Conservation (phyloP, 2,888 invertebrate species). For the Aelia acuminata region DNA sequence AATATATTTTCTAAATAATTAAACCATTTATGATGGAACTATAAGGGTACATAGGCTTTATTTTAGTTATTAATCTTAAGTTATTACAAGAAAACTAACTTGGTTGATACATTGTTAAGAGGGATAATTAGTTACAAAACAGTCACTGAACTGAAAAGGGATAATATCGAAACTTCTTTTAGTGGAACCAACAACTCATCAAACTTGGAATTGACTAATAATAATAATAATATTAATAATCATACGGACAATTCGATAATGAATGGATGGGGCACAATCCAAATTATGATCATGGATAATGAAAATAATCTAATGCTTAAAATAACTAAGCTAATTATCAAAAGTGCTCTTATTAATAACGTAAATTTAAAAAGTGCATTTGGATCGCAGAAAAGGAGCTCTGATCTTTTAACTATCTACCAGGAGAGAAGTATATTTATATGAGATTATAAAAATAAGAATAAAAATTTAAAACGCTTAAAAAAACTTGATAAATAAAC, state of each 20-base stretch:
- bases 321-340: neutral
- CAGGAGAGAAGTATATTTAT: neutral
- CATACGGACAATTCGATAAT: neutral
- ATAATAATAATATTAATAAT: neutral
- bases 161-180: neutral
- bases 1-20: too few relatives aligned
- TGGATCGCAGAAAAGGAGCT: neutral
- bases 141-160: too few relatives aligned
- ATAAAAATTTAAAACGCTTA: neutral
- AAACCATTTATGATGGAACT: too few relatives aligned
- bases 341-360: neutral
- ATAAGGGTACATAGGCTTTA: too few relatives aligned
- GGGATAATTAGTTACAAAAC: neutral
- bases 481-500: neutral
- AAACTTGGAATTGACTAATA: neutral
- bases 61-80: too few relatives aligned
- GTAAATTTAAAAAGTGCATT: neutral
- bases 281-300: neutral
- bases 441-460: neutral
- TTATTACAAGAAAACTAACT: too few relatives aligned
- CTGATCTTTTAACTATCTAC: neutral
- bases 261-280: neutral
- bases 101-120: neutral
- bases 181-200: neutral
- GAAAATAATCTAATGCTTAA: neutral